Conservation (phyloP, 2,797 vertebrate genomes). For the Sphenopsis melanotis region DNA sequence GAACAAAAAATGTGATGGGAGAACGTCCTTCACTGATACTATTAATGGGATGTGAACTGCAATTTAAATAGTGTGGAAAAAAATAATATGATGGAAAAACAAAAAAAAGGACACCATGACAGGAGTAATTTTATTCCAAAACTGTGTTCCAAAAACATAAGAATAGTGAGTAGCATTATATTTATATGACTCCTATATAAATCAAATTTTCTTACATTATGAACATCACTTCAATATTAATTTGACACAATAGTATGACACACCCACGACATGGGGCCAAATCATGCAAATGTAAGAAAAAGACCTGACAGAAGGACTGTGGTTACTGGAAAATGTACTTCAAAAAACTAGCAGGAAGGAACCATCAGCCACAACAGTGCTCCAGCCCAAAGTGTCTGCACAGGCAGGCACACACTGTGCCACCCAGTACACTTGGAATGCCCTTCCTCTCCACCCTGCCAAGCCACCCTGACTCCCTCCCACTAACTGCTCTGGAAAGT, state of each 20-base stretch:
- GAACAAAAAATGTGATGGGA: not conserved
- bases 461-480: not conserved
- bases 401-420: not conserved
- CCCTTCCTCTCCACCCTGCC: not conserved
- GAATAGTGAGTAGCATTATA: not conserved
- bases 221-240: not conserved
- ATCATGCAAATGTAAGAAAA: not conserved
- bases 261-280: not conserved
- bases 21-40: not conserved
- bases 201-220: not conserved
- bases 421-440: conserved; percentile 9
- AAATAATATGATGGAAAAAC: not conserved
- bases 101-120: not conserved
- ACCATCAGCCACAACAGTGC: not conserved
- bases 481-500: not conserved
- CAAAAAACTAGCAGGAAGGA: not conserved
- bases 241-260: not conserved
- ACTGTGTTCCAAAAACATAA: not conserved
- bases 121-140: not conserved
- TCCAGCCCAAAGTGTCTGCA: not conserved
- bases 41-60: not conserved
- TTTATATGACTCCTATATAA: not conserved
- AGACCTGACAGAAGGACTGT: not conserved
- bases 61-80: not conserved
- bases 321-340: conserved; percentile 13